Percentiles rank a stretch among this genome's conserved stretches.
Conservation (phyloP, 2,113 vertebrate species). For the Prinia subflava region DNA sequence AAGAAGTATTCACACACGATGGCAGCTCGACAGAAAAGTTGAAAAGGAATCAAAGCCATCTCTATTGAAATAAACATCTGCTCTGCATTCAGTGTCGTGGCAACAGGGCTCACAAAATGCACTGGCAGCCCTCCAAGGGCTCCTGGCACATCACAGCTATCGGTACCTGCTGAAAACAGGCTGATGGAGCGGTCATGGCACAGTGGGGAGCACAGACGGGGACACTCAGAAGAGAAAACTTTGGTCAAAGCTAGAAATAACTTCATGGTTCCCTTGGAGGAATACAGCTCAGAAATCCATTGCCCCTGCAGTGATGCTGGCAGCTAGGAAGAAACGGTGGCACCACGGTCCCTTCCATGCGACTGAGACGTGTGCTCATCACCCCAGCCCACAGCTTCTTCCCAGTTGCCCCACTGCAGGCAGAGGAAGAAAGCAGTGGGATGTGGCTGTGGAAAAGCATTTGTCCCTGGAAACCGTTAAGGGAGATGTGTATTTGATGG, state of each 20-base stretch:
- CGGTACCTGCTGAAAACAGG: slow-evolving; percentile 55
- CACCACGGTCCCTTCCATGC: accelerated
- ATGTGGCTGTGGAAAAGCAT: background rate
- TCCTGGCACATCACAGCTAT: slow-evolving; percentile 43
- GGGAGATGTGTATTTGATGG: background rate
- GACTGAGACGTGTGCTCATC: background rate
- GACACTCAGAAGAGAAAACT: background rate
- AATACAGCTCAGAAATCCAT: background rate
- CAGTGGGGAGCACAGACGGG: background rate
- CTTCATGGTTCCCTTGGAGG: background rate
- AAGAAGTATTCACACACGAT: slow-evolving; percentile 26
- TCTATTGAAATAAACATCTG: slow-evolving; percentile 65
- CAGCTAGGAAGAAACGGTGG: background rate
- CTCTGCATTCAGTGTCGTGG: slow-evolving; percentile 30
- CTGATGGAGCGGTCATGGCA: background rate
- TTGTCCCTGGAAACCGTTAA: background rate
- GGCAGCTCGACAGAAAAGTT: slow-evolving; percentile 14
- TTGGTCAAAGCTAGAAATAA: slow-evolving; percentile 1
- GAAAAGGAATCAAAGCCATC: slow-evolving; percentile 53
- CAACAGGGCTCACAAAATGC: slow-evolving; percentile 40
- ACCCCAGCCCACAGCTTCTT: background rate
- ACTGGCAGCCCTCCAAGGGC: slow-evolving; percentile 15
- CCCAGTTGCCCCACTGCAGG: background rate
- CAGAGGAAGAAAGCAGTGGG: background rate
- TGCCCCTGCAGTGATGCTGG: background rate